These are phyloP conservation scores for Aphyosemion australe DNA, from an alignment of 2,113 vertebrate species.

Conservation along the genomic window DNA sequence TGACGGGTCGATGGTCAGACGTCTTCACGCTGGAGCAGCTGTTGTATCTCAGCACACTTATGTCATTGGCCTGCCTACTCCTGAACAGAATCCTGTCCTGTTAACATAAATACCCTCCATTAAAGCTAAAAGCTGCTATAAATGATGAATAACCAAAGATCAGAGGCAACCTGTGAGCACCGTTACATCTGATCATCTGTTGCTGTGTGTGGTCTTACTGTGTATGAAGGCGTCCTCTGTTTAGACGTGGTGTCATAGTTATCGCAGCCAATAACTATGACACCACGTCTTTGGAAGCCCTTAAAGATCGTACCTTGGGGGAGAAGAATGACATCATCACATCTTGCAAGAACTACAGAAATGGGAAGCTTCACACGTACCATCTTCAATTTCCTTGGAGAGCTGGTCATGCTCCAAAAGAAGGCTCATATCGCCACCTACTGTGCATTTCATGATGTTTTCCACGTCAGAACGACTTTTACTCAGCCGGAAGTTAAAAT, in stretches of 20 bases:
- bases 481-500: constrained; percentile 95
- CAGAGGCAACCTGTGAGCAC: too few species aligned
- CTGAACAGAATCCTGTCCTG: constrained; percentile 92
- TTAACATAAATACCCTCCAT: neutral
- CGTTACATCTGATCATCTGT: neutral
- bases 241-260: constrained; percentile 93
- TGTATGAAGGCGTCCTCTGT: constrained; percentile 95
- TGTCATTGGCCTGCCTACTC: constrained; percentile 88
- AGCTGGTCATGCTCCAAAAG: constrained; percentile 92
- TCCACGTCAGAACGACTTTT: constrained; percentile 85
- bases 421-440: constrained; percentile 61
- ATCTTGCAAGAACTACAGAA: neutral
- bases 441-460: constrained; percentile 77
- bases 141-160: too few species aligned
- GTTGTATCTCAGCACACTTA: constrained; percentile 85
- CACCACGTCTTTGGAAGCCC: constrained; percentile 96
- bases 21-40: constrained; percentile 88
- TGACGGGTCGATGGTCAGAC: constrained; percentile 93
- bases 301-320: constrained; percentile 89
- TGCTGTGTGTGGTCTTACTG: constrained; percentile 77
- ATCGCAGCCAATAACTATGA: constrained; percentile 90
- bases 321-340: neutral
- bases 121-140: neutral
- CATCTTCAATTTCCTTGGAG: constrained; percentile 85
- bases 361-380: constrained; percentile 55